Evolutionary conservation across 1,140 invertebrate species (phyloP).

Genomic region (Polypedilum vanderplanki): DNA sequence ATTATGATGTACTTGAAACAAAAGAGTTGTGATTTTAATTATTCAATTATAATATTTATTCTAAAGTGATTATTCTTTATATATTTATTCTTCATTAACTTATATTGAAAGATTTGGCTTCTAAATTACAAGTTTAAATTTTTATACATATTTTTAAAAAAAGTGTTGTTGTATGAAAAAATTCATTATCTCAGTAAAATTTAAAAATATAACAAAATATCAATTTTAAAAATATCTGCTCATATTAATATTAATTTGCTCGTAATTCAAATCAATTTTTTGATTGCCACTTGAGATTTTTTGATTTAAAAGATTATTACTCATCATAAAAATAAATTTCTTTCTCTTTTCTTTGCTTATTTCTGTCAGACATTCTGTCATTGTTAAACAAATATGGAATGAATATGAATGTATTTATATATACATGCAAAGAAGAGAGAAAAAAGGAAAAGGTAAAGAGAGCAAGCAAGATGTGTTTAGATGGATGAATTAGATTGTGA

Average conservation of each 20-base stretch:
- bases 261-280: not conserved
- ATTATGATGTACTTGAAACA: too few relatives aligned
- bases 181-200: too few relatives aligned
- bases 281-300: slow-evolving; percentile 17
- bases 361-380: slow-evolving; percentile 16
- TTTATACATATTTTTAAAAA: too few relatives aligned
- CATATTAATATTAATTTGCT: slow-evolving; percentile 14
- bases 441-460: too few relatives aligned
- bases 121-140: too few relatives aligned
- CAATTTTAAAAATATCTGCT: not conserved
- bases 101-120: too few relatives aligned
- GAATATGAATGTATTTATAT: slow-evolving; percentile 19
- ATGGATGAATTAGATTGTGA: not conserved
- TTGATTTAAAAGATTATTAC: not conserved
- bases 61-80: too few relatives aligned
- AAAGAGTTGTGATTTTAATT: too few relatives aligned
- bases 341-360: not conserved
- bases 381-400: slow-evolving; percentile 19
- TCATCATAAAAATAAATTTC: not conserved
- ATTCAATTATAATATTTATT: too few relatives aligned
- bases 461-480: not conserved
- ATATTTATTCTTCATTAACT: too few relatives aligned
- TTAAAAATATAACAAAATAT: too few relatives aligned
- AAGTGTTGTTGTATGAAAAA: too few relatives aligned
- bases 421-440: not conserved